Evolutionary conservation across 2,888 invertebrate species (phyloP).

Genomic region (Endotricha flammealis): DNA sequence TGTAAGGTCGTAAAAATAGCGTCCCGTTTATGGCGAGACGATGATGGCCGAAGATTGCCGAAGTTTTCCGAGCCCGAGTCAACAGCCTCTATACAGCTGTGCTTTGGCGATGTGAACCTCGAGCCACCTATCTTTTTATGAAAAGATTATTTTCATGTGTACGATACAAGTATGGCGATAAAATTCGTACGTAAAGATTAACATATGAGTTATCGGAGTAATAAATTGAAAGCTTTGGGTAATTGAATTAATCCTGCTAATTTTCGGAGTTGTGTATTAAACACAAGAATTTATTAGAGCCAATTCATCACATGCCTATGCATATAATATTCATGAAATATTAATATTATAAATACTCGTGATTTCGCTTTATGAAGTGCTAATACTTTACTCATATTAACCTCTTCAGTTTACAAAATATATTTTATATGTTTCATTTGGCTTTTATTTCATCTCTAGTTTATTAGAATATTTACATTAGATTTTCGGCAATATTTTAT

Average conservation of each 20-base stretch:
- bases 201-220: background rate
- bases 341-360: too few relatives aligned
- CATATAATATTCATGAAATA: too few relatives aligned
- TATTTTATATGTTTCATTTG: too few relatives aligned
- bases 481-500: too few relatives aligned
- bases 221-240: background rate
- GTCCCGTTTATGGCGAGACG: slow-evolving; percentile 49
- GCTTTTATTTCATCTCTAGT: too few relatives aligned
- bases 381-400: too few relatives aligned
- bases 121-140: background rate
- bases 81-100: slow-evolving; percentile 8
- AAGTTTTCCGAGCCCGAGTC: slow-evolving; percentile 39
- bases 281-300: background rate
- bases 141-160: background rate
- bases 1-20: slow-evolving; percentile 56
- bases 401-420: too few relatives aligned
- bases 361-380: too few relatives aligned
- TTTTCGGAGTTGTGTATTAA: background rate
- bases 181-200: background rate
- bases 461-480: too few relatives aligned
- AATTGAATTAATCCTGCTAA: background rate
- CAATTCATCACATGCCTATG: background rate
- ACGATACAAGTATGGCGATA: background rate
- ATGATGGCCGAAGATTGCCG: slow-evolving; percentile 54
- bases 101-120: background rate